Percentiles rank a stretch among this genome's conserved stretches.
Evolutionary conservation across 2,888 invertebrate species (phyloP).

Genomic region (Galerucella calmariensis): DNA sequence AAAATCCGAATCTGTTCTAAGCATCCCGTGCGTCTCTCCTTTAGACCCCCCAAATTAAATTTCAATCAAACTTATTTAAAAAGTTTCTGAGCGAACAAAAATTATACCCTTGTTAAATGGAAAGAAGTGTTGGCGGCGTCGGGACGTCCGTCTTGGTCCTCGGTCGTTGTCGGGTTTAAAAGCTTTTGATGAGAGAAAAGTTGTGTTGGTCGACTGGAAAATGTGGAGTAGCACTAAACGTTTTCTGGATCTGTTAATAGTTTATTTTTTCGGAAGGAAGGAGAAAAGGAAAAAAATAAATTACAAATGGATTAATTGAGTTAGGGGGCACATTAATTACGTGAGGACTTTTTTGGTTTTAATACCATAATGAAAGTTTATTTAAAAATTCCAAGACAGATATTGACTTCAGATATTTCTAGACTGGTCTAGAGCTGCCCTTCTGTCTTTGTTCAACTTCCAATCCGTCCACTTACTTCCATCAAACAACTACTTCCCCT

Average conservation of each 20-base stretch:
- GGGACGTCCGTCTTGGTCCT: constrained; percentile 6
- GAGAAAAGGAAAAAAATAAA: background rate
- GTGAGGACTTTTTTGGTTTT: too few species aligned
- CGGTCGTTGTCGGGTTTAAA: constrained; percentile 12
- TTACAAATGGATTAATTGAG: background rate
- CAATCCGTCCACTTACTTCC: too few species aligned
- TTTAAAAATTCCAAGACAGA: too few species aligned
- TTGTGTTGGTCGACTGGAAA: constrained; percentile 7
- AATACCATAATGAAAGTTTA: too few species aligned
- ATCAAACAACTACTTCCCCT: too few species aligned
- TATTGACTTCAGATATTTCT: too few species aligned
- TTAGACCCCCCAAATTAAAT: constrained; percentile 40
- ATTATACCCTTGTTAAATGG: constrained; percentile 44
- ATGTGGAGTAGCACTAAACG: background rate
- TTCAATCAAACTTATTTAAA: constrained; percentile 47
- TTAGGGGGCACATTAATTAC: too few species aligned
- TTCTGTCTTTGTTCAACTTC: too few species aligned
- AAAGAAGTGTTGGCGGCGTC: constrained; percentile 28
- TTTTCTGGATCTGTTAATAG: constrained; percentile 18
- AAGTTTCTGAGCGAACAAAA: constrained; percentile 41
- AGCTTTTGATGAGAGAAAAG: constrained; percentile 12
- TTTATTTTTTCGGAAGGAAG: constrained; percentile 10
- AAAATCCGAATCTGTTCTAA: constrained; percentile 8
- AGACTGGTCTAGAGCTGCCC: too few species aligned
- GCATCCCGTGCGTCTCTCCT: constrained; percentile 14